These are phyloP conservation scores for Harmothoe impar DNA, from an alignment of 2,888 invertebrate genomes.

Conservation along the genomic window DNA sequence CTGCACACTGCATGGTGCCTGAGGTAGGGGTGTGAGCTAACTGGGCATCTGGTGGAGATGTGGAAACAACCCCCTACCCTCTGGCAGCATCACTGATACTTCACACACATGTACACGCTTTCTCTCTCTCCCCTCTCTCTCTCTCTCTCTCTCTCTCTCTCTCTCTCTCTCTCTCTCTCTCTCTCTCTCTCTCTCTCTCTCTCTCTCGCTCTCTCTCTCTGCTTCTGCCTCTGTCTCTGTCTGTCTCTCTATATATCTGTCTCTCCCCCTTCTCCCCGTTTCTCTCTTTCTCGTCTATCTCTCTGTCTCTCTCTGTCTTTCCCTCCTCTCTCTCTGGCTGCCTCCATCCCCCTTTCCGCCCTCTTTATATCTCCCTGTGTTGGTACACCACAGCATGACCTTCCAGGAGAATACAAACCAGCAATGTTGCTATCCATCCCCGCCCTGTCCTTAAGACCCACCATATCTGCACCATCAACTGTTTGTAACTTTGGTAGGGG, in stretches of 20 bases:
- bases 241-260: background rate
- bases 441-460: too few species aligned
- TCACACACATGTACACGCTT: too few species aligned
- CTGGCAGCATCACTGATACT: too few species aligned
- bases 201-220: conserved; percentile 19
- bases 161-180: background rate
- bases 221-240: background rate
- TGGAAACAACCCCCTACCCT: background rate
- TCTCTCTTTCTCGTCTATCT: background rate
- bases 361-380: too few species aligned
- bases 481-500: conserved; percentile 3
- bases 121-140: background rate
- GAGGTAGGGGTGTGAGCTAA: too few species aligned
- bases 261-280: background rate
- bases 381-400: too few species aligned
- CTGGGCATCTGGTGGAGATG: too few species aligned
- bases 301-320: background rate
- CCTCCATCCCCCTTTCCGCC: too few species aligned
- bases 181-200: conserved; percentile 29
- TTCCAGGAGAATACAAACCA: too few species aligned
- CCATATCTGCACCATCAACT: conserved; percentile 1
- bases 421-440: too few species aligned
- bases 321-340: background rate
- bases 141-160: conserved; percentile 22
- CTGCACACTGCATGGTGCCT: too few species aligned